Evolutionary conservation across 2,113 vertebrate genomes (phyloP).

Genomic region (Mirounga angustirostris): DNA sequence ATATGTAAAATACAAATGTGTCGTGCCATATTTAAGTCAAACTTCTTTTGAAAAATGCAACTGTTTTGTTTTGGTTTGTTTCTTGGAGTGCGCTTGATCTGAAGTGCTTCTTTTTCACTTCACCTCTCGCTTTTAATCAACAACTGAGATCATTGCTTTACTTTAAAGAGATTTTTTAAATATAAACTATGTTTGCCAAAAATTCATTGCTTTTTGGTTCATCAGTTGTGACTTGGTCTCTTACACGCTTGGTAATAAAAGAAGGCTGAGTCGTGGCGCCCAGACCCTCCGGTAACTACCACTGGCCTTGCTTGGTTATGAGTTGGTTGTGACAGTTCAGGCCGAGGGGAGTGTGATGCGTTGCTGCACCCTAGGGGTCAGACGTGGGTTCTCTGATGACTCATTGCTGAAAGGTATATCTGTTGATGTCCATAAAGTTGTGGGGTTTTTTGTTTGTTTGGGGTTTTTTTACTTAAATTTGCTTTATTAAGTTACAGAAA

Average conservation of each 20-base stretch:
- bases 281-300: background rate
- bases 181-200: background rate
- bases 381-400: background rate
- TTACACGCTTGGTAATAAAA: background rate
- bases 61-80: background rate
- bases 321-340: background rate
- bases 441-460: background rate
- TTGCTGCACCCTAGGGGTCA: slow-evolving; percentile 72
- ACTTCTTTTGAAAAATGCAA: slow-evolving; percentile 43
- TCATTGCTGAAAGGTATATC: background rate
- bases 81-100: slow-evolving; percentile 12
- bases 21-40: slow-evolving; percentile 21
- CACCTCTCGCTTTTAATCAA: slow-evolving; percentile 51
- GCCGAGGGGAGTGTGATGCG: background rate
- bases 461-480: slow-evolving; percentile 6
- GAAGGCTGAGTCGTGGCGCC: background rate
- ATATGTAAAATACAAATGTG: slow-evolving; percentile 31
- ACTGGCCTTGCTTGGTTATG: background rate
- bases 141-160: slow-evolving; percentile 15
- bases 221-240: background rate
- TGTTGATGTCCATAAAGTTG: background rate
- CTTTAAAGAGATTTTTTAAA: slow-evolving; percentile 34
- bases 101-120: background rate
- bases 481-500: slow-evolving; percentile 34
- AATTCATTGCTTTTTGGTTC: background rate